These are phyloP conservation scores for Passer montanus DNA, from an alignment of 2,113 vertebrate species.

Conservation along the genomic window DNA sequence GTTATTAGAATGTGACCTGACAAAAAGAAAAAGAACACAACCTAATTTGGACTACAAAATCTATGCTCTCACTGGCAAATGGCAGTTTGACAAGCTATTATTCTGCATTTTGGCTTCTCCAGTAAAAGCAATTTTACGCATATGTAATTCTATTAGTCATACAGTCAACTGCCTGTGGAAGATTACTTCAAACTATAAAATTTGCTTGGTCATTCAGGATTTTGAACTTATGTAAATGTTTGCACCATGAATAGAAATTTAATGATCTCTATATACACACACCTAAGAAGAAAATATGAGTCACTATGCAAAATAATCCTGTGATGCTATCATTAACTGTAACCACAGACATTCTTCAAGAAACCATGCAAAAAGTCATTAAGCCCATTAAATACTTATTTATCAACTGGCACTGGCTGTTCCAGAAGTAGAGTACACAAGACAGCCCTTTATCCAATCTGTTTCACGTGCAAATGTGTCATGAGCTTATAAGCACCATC, in stretches of 20 bases:
- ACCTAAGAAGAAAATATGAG: conserved; percentile 2
- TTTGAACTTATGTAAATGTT: conserved; percentile 67
- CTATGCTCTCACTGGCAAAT: conserved; percentile 79
- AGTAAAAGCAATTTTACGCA: conserved; percentile 72
- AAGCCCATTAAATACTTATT: conserved; percentile 21
- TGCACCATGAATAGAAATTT: conserved; percentile 18
- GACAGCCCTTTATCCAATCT: neutral
- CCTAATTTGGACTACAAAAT: conserved; percentile 81
- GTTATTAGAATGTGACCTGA: conserved; percentile 84
- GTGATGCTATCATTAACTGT: neutral
- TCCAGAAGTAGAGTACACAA: conserved; percentile 27
- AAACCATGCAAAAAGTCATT: conserved; percentile 22
- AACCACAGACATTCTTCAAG: conserved; percentile 9
- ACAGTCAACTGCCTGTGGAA: conserved; percentile 70
- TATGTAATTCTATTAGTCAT: conserved; percentile 74
- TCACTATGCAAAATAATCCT: neutral
- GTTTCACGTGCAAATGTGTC: conserved; percentile 2
- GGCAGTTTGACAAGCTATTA: conserved; percentile 81
- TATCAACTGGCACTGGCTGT: conserved; percentile 28
- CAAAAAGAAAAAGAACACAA: conserved; percentile 79
- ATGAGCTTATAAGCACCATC: conserved; percentile 27
- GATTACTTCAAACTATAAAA: conserved; percentile 64
- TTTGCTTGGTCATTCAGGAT: conserved; percentile 71
- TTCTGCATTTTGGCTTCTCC: conserved; percentile 75
- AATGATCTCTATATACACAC: neutral